A percentile compares a stretch with the other conserved stretches of the same genome.
phyloP scores from a whole-genome alignment of 2,888 invertebrate species.

The Cotesia congregata region DNA sequence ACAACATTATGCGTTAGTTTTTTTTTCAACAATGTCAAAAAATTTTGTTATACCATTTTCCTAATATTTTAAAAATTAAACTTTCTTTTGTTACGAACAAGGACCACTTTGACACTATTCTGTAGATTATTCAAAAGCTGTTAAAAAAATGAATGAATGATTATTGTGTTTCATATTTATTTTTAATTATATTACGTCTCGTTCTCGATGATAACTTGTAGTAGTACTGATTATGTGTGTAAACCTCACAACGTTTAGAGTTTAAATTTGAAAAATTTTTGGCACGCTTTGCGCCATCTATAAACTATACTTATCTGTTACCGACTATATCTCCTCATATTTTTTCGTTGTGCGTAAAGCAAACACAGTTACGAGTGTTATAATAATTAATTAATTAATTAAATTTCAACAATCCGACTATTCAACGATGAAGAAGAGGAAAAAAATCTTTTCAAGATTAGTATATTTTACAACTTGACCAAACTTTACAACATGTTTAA shows the following conservation, averaged over 20 bases:
- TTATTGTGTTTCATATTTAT: no score
- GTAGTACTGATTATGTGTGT: background rate
- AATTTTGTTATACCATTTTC: no score
- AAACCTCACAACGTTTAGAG: background rate
- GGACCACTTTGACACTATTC: no score
- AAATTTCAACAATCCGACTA: background rate
- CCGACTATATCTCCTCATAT: background rate
- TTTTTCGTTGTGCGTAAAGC: background rate
- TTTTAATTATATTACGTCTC: background rate
- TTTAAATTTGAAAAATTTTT: background rate
- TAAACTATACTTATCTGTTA: background rate
- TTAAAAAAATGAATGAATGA: no score
- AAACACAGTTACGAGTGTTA: background rate
- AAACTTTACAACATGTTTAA: no score
- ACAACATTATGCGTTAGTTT: no score
- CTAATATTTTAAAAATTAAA: no score
- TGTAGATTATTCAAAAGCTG: no score
- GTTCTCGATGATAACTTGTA: background rate
- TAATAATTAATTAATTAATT: background rate
- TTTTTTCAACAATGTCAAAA: no score
- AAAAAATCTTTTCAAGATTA: no score
- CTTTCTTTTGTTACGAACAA: no score
- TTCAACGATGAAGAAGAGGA: background rate
- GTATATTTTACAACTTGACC: no score
- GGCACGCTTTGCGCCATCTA: background rate